Evolutionary conservation across 2,888 invertebrate species (phyloP), one percentile per base, ranked within the genome.

Genomic region (Arctia plantaginis): DNA sequence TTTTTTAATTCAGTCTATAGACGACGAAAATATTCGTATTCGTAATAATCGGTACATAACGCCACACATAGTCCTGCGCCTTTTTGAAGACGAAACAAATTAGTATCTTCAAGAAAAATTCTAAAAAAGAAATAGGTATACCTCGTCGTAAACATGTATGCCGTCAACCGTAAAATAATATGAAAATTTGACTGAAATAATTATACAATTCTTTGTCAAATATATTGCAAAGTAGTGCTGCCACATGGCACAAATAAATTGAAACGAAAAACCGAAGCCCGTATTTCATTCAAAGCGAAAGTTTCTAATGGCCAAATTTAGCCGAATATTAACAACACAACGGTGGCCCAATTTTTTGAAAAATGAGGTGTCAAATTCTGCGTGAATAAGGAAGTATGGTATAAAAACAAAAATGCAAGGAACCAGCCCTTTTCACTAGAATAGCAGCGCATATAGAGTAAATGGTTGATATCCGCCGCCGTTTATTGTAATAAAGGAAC

Each of bases 281-380:
- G 77, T 82, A 75, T 81, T 73, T 76, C 64, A 55, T 75, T 35
- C 27, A 27, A 33, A 69, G 23, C 41, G 59, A 75, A 71, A 72
- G 80, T 76, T 77, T 73, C 59, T 64, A 73, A 76, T 69, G 73
- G 76, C 71, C 44, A 84, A 71, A 77, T 76, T 77, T 69, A 67
- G 62, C 69, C 27, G 70, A 67, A 47, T 77, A 84, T 75, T 73
- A 84, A 55, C 30, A 77, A 35, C 69, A 71, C 77, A 71, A 74
- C 71, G 72, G 70, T 69, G 70, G 72, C 70, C 75, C 74, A 75
- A 82, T 80, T 80, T 51, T 73, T 73, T 84, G 70, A 77, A 69
- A 82, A 82, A 82, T 80, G 74, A 84, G 71, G 73, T 84, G 80
- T 77, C 80, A 73, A 51, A 71, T 70, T 73, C 39, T 55, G 66